A percentile compares a stretch with the other conserved stretches of the same genome.
These are phyloP conservation scores for Scytalopus superciliaris DNA, from an alignment of 2,113 vertebrate genomes.

Conservation along the genomic window DNA sequence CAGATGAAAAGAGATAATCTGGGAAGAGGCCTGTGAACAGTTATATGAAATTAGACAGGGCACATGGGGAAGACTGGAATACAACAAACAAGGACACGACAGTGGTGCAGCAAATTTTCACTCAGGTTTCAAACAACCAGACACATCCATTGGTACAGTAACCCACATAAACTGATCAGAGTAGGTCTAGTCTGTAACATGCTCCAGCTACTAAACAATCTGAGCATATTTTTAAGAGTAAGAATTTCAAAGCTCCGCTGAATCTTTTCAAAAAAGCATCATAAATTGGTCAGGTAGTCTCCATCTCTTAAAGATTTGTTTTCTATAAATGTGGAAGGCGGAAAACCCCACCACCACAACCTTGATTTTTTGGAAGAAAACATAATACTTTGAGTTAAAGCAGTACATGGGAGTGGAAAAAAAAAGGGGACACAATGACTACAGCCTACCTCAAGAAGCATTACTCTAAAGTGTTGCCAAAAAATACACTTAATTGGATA, in stretches of 20 bases:
- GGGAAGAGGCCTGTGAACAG: not conserved
- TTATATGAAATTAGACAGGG: not conserved
- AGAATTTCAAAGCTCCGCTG: not conserved
- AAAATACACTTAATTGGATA: not conserved
- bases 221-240: not conserved
- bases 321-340: not conserved
- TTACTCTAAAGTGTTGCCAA: not conserved
- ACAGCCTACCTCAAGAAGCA: not conserved
- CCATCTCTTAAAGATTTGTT: not conserved
- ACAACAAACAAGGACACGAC: not conserved
- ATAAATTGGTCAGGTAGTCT: not conserved
- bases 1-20: not conserved
- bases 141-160: not conserved
- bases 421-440: not conserved
- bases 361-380: not conserved
- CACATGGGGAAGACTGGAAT: not conserved
- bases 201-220: not conserved
- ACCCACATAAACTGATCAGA: not conserved
- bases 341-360: rapidly evolving
- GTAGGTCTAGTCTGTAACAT: not conserved
- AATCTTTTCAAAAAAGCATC: not conserved
- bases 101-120: not conserved
- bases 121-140: not conserved
- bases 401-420: not conserved
- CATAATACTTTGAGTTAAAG: not conserved